Evolutionary conservation across 2,797 vertebrate species (phyloP), one percentile per base, ranked within the genome.

Genomic region (Crenichthys baileyi): DNA sequence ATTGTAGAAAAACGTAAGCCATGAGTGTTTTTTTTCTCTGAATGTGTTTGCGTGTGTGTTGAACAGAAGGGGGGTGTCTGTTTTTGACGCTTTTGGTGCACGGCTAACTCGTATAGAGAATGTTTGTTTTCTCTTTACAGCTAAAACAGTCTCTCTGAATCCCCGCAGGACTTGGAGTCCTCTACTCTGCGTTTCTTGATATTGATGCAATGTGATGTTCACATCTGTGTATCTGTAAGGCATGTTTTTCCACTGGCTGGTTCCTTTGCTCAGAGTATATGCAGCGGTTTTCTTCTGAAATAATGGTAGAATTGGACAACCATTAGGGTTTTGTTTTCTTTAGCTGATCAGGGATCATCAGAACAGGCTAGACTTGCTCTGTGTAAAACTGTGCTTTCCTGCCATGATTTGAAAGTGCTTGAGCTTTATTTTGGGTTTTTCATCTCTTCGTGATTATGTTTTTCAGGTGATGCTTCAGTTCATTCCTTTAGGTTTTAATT

Each of bases 181-280:
- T 90, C 79, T 76, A 65, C 83, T 91, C 76, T 86, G 76, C 79
- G 58, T 73, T 87, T 79, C 81, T 88, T 91, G 88, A 92, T 90
- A 88, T 76, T 92, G 88, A 94, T 92, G 90, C 89, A 89, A 83
- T 87, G 83, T 91, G 91, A 94, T 93, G 91, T 92, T 92, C 88
- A 90, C 85, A 87, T 92, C 91, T 90, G 88, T 90, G 89, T 79
- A 83, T 91, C 88, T 90, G 82, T 77, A 70, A 91, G 89, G 84
- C 87, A 78, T 89, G 76, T 75, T 79, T 29, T 77, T 73, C 82
- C 65, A 86, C 20, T 85, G 46, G 72, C 88, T 85, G 91, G 85
- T 92, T 91, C 85, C 87, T 85, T 81, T 60, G 79, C 90, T 76
- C 63, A 85, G 78, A 86, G 55, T 79, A 79, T 85, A 85, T 56